These are phyloP conservation scores for Odontophorus gujanensis DNA, from an alignment of 2,113 vertebrate genomes.

Conservation along the genomic window DNA sequence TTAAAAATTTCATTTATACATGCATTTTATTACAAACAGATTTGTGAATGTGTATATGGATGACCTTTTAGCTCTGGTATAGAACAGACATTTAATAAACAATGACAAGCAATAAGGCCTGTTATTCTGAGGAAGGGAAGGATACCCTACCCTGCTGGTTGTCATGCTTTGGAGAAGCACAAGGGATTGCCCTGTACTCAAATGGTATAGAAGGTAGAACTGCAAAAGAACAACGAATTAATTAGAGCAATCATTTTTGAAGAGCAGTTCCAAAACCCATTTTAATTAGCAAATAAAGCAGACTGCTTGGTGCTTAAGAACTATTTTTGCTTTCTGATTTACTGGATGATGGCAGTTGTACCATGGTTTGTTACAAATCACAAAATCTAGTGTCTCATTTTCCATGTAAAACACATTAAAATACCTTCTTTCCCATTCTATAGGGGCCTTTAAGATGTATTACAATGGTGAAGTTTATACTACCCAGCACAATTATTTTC, in stretches of 20 bases:
- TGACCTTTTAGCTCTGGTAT: not conserved
- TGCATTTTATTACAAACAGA: slow-evolving; percentile 48
- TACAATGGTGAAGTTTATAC: slow-evolving; percentile 1
- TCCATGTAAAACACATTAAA: slow-evolving; percentile 43
- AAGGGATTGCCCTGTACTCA: slow-evolving; percentile 23
- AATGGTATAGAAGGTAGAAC: not conserved
- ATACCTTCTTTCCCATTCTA: slow-evolving; percentile 34
- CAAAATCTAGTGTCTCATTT: slow-evolving; percentile 55
- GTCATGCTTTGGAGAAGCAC: not conserved
- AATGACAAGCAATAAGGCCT: slow-evolving; percentile 24
- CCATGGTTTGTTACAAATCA: slow-evolving; percentile 35
- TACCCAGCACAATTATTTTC: slow-evolving; percentile 60
- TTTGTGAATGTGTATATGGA: not conserved
- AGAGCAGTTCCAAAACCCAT: slow-evolving; percentile 42
- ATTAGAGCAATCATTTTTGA: slow-evolving; percentile 65
- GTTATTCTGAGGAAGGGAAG: not conserved
- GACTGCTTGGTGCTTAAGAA: slow-evolving; percentile 57
- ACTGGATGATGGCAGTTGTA: slow-evolving; percentile 1
- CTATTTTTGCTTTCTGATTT: slow-evolving; percentile 63
- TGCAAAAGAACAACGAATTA: slow-evolving; percentile 58
- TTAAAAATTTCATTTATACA: slow-evolving; percentile 63
- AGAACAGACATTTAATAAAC: slow-evolving; percentile 31
- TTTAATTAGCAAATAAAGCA: slow-evolving; percentile 71
- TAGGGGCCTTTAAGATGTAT: slow-evolving; percentile 43
- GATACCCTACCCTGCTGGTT: not conserved